Evolutionary conservation across 2,888 invertebrate genomes (phyloP), one percentile per base, ranked within the genome.

Genomic region (Agrotis ipsilon): DNA sequence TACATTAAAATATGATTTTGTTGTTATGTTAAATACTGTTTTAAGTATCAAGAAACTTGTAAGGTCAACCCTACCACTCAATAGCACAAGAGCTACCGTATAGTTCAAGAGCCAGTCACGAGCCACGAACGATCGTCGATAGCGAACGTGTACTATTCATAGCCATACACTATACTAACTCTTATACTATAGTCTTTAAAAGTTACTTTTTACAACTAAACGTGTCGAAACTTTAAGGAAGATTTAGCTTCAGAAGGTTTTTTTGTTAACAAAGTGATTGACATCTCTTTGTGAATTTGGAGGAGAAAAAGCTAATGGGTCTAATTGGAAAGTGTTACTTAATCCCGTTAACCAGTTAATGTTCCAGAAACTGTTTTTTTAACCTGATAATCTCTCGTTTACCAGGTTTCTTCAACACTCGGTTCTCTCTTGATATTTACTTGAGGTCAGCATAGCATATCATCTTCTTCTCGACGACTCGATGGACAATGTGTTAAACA

Each of bases 61-160:
- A 27, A 51, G 74, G 85, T 13, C 90, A 92, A 65, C 92, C 92
- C 91, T 92, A 80, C 19, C 4, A 48, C 64, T 73, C 72, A 75
- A 80, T 80, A 88, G 85, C 80, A 88, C 87, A 82, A 89, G 86
- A 89, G 91, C 90, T 86, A 85, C 87, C 75, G 80, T 84, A 80
- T 85, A 79, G 90, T 91, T 91, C 91, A 90, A 89, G 87, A 92
- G 90, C 91, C 85, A 89, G 91, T 92, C 92, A 91, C 92, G 91
- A 90, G 87, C 81, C 82, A 67, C 82, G 79, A 87, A 83, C 87
- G 87, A 89, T 88, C 84, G 81, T 80, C 83, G 89, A 90, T 90
- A 88, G 86, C 72, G 70, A 86, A 84, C 86, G 80, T 84, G 82
- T 74, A 81, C 81, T 69, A 55, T 55, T 55, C 32, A 72, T 19